A percentile compares a stretch with the other conserved stretches of the same genome.
These are phyloP conservation scores for Aldrovandia affinis DNA, from an alignment of 2,797 vertebrate species.

Conservation along the genomic window DNA sequence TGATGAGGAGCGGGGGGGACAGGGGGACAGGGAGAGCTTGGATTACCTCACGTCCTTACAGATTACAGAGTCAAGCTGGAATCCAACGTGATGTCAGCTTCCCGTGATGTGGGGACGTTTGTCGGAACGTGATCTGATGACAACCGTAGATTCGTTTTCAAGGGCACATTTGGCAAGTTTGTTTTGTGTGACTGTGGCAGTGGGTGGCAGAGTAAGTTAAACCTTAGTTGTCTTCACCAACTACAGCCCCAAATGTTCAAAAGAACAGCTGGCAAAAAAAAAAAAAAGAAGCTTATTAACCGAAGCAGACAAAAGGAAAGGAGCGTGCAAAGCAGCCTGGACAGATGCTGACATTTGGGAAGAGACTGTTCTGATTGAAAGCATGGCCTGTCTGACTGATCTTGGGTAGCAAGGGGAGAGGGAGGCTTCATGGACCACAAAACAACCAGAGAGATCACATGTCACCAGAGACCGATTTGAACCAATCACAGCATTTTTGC, in stretches of 20 bases:
- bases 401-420: neutral
- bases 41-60: neutral
- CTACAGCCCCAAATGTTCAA: neutral
- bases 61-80: neutral
- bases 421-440: neutral
- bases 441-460: neutral
- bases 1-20: neutral
- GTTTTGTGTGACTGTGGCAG: neutral
- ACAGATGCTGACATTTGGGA: constrained; percentile 15
- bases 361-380: neutral
- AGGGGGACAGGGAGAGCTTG: neutral
- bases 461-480: neutral
- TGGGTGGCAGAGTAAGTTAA: neutral
- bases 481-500: neutral
- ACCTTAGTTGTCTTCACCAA: neutral
- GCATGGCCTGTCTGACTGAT: neutral
- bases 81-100: neutral
- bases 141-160: neutral
- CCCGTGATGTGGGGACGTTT: neutral
- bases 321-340: neutral
- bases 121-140: neutral
- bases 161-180: neutral
- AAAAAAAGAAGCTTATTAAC: neutral
- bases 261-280: neutral
- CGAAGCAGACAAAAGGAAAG: neutral